phyloP scores from a whole-genome alignment of 2,113 vertebrate species.

The Tyrannus savana region DNA sequence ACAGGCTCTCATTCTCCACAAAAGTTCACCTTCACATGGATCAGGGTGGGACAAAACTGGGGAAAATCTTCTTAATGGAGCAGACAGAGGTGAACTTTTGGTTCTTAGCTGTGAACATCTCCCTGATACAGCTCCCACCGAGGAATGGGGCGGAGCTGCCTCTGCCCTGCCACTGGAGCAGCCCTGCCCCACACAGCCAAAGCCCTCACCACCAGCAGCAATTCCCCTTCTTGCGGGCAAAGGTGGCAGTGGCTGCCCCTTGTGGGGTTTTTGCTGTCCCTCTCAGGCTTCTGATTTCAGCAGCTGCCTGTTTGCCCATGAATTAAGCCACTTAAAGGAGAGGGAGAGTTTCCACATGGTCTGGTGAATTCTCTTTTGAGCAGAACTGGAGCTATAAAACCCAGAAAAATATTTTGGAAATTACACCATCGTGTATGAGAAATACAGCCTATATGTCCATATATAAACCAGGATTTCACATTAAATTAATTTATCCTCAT shows the following conservation, averaged over 20 bases:
- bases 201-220: not conserved
- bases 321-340: not conserved
- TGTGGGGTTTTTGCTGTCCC: not conserved
- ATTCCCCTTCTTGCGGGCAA: not conserved
- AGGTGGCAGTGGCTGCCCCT: not conserved
- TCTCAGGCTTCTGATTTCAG: not conserved
- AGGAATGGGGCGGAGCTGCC: not conserved
- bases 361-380: not conserved
- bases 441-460: not conserved
- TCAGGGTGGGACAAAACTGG: not conserved
- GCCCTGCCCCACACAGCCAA: not conserved
- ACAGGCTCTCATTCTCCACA: not conserved
- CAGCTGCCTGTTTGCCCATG: not conserved
- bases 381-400: not conserved
- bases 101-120: not conserved
- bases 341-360: not conserved
- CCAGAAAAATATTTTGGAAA: not conserved
- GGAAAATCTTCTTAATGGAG: not conserved
- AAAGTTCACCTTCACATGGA: not conserved
- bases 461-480: not conserved
- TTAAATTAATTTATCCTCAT: constrained; percentile 23
- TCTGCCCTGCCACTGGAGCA: not conserved
- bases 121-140: not conserved
- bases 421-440: not conserved
- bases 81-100: not conserved